Evolutionary conservation across 2,113 vertebrate genomes (phyloP).

Genomic region (Eulemur macaco): DNA sequence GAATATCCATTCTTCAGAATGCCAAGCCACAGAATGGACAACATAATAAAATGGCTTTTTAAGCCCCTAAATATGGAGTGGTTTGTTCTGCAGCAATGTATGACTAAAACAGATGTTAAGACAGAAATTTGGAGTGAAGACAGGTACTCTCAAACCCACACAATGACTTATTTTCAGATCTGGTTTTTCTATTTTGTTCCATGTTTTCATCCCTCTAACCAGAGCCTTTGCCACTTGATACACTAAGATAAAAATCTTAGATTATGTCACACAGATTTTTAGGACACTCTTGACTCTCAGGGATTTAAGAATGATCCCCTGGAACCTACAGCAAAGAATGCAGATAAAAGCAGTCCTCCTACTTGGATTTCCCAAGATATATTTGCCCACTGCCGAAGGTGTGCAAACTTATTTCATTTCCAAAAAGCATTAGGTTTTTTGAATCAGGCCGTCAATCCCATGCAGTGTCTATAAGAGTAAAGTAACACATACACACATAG

Average conservation of each 20-base stretch:
- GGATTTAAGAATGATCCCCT: not conserved
- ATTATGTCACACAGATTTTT: not conserved
- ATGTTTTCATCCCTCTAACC: not conserved
- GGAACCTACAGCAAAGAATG: not conserved
- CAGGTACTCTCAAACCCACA: not conserved
- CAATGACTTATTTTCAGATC: not conserved
- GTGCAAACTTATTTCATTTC: not conserved
- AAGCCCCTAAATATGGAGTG: not conserved
- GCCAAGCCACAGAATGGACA: not conserved
- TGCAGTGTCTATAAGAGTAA: slow-evolving; percentile 29
- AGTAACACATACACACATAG: not conserved
- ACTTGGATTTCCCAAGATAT: not conserved
- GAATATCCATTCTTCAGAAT: not conserved
- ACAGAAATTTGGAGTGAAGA: not conserved
- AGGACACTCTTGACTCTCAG: not conserved
- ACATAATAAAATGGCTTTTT: not conserved
- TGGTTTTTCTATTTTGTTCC: not conserved
- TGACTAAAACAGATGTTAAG: not conserved
- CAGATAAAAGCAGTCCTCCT: not conserved
- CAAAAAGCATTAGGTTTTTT: not conserved
- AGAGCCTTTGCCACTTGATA: not conserved
- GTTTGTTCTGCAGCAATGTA: not conserved
- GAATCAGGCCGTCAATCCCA: slow-evolving; percentile 14
- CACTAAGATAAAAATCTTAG: not conserved
- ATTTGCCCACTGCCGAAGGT: not conserved